These are phyloP conservation scores for Phenganax marumi DNA, from an alignment of 92 coral and sea anemone genomes.

Conservation along the genomic window DNA sequence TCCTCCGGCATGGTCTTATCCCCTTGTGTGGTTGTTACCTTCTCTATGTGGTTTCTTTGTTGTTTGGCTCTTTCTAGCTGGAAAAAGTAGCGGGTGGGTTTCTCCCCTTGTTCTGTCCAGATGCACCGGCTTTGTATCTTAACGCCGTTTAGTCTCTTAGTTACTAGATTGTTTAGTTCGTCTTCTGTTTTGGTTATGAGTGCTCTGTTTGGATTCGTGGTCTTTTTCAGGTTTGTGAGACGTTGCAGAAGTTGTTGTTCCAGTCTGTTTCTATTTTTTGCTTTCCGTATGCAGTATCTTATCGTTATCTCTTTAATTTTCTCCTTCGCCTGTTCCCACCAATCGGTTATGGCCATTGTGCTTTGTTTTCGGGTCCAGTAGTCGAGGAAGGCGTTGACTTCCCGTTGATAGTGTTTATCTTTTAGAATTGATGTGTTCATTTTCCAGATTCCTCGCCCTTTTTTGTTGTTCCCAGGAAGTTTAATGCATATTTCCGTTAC, in stretches of 20 bases:
- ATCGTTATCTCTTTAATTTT: neutral
- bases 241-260: neutral
- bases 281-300: neutral
- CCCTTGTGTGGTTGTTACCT: neutral
- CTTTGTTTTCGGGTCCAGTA: neutral
- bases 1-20: neutral
- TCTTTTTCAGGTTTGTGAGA: neutral
- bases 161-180: neutral
- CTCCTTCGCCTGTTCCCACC: conserved; percentile 18
- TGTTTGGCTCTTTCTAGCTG: conserved; percentile 32
- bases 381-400: neutral
- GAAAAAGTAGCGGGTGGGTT: conserved; percentile 34
- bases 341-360: neutral
- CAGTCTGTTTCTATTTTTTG: too few species aligned
- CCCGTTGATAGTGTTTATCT: neutral
- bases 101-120: conserved; percentile 43
- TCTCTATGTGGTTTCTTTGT: too few species aligned
- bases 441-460: conserved; percentile 38
- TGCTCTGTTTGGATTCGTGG: neutral
- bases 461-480: neutral
- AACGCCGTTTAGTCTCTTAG: neutral
- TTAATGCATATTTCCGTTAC: neutral
- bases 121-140: conserved; percentile 23
- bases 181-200: neutral
- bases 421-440: neutral